These are phyloP conservation scores for Poecilia wingei DNA, from an alignment of 2,797 vertebrate genomes.

Conservation along the genomic window DNA sequence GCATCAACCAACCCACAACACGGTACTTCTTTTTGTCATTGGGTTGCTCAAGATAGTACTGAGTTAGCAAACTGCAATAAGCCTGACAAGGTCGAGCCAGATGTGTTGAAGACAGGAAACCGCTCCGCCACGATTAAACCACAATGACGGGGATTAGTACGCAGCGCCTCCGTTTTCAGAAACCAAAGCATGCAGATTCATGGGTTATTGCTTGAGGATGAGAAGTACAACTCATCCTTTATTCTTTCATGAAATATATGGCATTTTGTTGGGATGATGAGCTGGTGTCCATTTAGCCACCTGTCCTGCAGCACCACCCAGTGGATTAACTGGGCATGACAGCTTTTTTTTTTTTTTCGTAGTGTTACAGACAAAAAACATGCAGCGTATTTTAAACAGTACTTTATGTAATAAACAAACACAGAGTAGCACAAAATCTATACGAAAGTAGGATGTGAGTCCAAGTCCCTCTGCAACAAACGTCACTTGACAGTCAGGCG, in stretches of 20 bases:
- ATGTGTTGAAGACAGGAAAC: conserved; percentile 6
- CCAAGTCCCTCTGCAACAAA: neutral
- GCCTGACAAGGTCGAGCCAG: conserved; percentile 24
- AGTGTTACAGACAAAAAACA: neutral
- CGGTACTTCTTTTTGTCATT: conserved; percentile 24
- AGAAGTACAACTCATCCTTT: conserved; percentile 22
- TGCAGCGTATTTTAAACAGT: neutral
- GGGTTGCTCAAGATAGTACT: conserved; percentile 25
- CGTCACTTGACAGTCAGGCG: neutral
- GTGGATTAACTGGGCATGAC: conserved; percentile 42
- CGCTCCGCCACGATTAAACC: neutral
- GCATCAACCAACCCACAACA: conserved; percentile 19
- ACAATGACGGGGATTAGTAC: too few species aligned
- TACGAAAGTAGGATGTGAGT: neutral
- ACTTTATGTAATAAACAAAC: neutral
- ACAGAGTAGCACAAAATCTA: neutral
- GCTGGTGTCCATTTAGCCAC: neutral
- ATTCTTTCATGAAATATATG: conserved; percentile 32
- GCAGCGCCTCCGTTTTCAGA: neutral
- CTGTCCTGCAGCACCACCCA: conserved; percentile 63
- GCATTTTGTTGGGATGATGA: conserved; percentile 25
- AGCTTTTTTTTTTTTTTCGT: neutral
- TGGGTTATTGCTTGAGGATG: conserved; percentile 21
- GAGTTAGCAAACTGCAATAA: conserved; percentile 43
- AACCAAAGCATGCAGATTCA: conserved; percentile 28